Percentiles rank a stretch among this genome's conserved stretches.
Conservation (phyloP, 2,888 invertebrate genomes). For the Polydrusus cervinus region DNA sequence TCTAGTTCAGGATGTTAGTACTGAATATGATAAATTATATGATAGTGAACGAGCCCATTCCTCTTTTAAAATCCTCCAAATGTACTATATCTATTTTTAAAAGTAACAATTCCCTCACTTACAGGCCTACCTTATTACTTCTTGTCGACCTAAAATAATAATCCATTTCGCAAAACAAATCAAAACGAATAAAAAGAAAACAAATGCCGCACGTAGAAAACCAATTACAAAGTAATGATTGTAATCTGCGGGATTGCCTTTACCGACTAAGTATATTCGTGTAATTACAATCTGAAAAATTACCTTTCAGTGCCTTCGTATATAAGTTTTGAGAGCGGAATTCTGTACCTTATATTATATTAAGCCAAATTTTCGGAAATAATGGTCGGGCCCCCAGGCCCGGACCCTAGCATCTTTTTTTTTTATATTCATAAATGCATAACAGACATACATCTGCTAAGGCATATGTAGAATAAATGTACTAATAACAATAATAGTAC, state of each 20-base stretch:
- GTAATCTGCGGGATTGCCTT: slow-evolving; percentile 29
- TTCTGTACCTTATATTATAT: neutral
- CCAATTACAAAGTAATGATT: slow-evolving; percentile 38
- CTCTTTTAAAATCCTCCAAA: no score
- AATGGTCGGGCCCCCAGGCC: no score
- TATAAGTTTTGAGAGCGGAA: slow-evolving; percentile 2
- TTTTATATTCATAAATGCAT: no score
- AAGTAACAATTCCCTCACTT: no score
- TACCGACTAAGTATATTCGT: slow-evolving; percentile 25
- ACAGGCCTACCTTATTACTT: neutral
- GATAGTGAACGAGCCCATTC: no score
- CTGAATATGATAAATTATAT: no score
- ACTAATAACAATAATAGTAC: neutral
- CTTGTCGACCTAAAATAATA: neutral
- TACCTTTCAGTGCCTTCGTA: slow-evolving; percentile 24
- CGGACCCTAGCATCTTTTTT: neutral
- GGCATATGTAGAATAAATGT: neutral
- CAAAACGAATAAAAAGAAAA: slow-evolving; percentile 12
- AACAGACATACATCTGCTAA: no score
- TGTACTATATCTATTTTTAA: no score
- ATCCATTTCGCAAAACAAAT: slow-evolving; percentile 14
- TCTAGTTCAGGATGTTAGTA: no score
- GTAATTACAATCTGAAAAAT: slow-evolving; percentile 31
- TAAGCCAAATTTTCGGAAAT: no score
- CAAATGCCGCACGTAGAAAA: slow-evolving; percentile 24